phyloP scores from a whole-genome alignment of 2,113 vertebrate species.

The Scalopus aquaticus region DNA sequence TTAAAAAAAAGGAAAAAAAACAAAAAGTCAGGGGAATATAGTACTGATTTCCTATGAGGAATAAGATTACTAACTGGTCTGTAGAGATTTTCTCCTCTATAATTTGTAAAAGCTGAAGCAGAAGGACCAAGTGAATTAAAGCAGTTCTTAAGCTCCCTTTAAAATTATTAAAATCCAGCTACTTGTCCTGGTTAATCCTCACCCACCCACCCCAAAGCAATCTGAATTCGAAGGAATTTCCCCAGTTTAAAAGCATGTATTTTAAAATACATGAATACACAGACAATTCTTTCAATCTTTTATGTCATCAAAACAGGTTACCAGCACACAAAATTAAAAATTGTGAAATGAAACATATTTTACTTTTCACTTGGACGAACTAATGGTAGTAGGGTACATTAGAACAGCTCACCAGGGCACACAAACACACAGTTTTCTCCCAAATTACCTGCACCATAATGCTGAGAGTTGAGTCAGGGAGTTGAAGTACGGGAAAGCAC shows the following conservation, averaged over 20 bases:
- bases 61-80: background rate
- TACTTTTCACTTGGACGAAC: background rate
- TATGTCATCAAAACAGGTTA: background rate
- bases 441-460: background rate
- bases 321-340: background rate
- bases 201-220: background rate
- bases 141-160: background rate
- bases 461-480: background rate
- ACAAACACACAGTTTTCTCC: background rate
- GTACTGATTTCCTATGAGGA: background rate
- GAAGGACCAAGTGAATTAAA: background rate
- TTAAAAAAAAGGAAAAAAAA: too few species aligned
- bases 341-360: background rate
- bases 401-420: background rate
- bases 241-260: background rate
- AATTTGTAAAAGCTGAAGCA: background rate
- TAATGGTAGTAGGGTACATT: background rate
- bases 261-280: background rate
- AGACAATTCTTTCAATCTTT: background rate
- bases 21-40: background rate
- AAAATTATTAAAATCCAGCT: constrained; percentile 25
- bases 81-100: background rate
- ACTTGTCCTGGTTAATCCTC: background rate
- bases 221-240: background rate
- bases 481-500: background rate